phyloP scores from a whole-genome alignment of 2,797 vertebrate species.

The Pelobates cultripes region DNA sequence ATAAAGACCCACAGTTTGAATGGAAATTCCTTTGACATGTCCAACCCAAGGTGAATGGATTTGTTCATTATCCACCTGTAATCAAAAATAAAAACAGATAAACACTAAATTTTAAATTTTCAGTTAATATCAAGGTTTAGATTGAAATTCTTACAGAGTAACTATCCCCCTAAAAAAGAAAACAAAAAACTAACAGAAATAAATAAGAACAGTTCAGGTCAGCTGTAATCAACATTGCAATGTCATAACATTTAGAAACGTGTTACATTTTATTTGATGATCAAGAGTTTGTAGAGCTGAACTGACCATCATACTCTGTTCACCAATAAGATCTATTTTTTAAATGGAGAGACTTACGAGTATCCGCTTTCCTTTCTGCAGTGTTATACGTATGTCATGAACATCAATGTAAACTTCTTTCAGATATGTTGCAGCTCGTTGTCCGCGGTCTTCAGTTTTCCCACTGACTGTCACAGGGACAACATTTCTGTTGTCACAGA shows the following conservation, averaged over 20 bases:
- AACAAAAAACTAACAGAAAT: no score
- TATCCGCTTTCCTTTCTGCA: conserved; percentile 69
- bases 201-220: no score
- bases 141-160: no score
- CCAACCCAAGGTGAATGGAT: conserved; percentile 75
- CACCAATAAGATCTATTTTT: not conserved
- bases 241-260: no score
- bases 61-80: conserved; percentile 60
- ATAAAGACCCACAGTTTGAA: conserved; percentile 80
- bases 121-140: no score
- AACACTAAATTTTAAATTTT: no score
- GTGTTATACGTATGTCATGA: conserved; percentile 61
- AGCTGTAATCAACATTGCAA: no score
- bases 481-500: conserved; percentile 50
- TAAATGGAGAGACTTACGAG: conserved; percentile 70
- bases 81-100: not conserved
- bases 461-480: conserved; percentile 66
- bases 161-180: no score
- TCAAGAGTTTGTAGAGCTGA: no score
- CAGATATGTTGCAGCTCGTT: conserved; percentile 64
- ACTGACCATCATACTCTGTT: no score
- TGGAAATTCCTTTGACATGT: conserved; percentile 62
- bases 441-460: conserved; percentile 68
- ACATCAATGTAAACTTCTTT: conserved; percentile 69
- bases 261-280: no score